Percentiles rank a stretch among this genome's conserved stretches.
Evolutionary conservation across 2,113 vertebrate genomes (phyloP).

Genomic region (Turnix velox): DNA sequence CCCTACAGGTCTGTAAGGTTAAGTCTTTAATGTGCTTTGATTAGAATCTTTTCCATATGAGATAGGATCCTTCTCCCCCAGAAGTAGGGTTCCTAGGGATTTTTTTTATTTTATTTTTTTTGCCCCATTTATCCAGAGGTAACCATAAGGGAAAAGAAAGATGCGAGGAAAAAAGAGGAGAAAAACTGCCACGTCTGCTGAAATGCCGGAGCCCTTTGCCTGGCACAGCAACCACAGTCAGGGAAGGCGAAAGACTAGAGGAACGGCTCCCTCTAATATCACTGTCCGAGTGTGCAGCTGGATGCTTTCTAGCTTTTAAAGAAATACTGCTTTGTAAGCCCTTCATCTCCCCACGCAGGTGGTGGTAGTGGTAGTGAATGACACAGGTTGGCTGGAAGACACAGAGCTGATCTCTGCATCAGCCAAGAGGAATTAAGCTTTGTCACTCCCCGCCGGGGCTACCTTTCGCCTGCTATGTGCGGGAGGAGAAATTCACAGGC

Average conservation of each 20-base stretch:
- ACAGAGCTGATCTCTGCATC: conserved; percentile 76
- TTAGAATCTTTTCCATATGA: background rate
- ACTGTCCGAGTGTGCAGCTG: background rate
- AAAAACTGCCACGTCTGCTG: background rate
- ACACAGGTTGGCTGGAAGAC: conserved; percentile 73
- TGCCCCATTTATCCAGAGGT: background rate
- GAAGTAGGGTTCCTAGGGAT: background rate
- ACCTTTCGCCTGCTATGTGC: conserved; percentile 75
- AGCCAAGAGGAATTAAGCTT: conserved; percentile 80
- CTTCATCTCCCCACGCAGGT: conserved; percentile 51
- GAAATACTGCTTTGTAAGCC: conserved; percentile 60
- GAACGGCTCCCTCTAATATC: conserved; percentile 12
- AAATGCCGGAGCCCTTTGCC: conserved; percentile 26
- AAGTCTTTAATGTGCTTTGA: background rate
- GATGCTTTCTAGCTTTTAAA: conserved; percentile 62
- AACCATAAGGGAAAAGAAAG: background rate
- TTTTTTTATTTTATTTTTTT: background rate
- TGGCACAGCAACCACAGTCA: conserved; percentile 26
- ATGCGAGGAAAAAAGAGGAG: background rate
- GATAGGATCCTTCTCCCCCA: background rate
- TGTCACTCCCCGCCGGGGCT: conserved; percentile 78
- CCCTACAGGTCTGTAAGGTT: background rate
- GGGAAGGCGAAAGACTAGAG: background rate
- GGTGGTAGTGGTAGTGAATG: conserved; percentile 60
- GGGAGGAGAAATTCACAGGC: conserved; percentile 79